Percentiles rank a stretch among this genome's conserved stretches.
phyloP scores from a whole-genome alignment of 1,140 invertebrate genomes.

The Armadillidium nasatum region DNA sequence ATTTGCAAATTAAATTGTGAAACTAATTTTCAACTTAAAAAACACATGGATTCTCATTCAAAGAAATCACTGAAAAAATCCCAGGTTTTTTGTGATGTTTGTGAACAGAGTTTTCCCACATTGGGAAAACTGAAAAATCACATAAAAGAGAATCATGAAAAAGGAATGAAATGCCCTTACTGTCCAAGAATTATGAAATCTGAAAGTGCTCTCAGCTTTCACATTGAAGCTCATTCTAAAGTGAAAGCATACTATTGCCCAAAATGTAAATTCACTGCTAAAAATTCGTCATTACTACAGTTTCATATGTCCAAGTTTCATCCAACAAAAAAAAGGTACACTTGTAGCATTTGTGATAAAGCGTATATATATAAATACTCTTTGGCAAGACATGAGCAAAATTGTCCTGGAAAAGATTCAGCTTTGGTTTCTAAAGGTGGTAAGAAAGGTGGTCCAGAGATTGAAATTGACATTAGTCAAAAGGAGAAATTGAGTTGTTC shows the following conservation, averaged over 20 bases:
- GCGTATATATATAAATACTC: background rate
- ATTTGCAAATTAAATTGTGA: background rate
- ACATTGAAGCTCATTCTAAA: background rate
- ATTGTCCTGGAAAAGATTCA: background rate
- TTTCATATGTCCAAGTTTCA: background rate
- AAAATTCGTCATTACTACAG: background rate
- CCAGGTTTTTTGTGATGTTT: background rate
- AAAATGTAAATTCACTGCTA: background rate
- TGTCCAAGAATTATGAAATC: background rate
- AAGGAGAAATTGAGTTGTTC: background rate
- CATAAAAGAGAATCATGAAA: background rate
- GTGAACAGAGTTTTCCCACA: background rate
- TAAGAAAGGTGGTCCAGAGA: background rate
- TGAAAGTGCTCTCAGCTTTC: background rate
- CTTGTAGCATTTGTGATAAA: background rate
- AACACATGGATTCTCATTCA: background rate
- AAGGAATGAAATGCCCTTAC: background rate
- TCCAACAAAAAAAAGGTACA: background rate
- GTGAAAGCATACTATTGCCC: background rate
- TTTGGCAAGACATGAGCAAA: background rate
- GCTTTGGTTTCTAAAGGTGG: background rate
- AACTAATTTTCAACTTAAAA: background rate
- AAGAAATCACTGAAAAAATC: background rate
- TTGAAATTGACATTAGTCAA: conserved; percentile 5
- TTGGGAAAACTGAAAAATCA: background rate